Percentiles rank a stretch among this genome's conserved stretches.
Conservation (phyloP, 2,113 vertebrate genomes). For the Coturnix japonica region DNA sequence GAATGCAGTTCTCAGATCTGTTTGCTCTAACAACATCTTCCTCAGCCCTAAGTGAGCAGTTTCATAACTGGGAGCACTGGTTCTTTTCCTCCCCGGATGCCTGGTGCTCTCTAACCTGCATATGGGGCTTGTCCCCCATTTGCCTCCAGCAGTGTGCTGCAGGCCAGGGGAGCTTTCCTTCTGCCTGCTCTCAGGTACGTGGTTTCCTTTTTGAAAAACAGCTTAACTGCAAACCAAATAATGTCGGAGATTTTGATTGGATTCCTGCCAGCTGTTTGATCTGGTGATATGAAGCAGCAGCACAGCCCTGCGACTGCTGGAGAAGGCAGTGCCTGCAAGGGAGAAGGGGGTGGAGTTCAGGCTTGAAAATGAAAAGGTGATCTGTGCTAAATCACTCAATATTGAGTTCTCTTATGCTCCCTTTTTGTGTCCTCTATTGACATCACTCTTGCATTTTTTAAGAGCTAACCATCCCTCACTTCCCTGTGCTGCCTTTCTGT, state of each 20-base stretch:
- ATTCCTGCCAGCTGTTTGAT: not conserved
- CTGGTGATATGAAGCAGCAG: not conserved
- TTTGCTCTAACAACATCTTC: not conserved
- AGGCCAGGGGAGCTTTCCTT: not conserved
- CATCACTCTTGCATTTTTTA: not conserved
- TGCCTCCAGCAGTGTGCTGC: not conserved
- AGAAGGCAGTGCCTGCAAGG: not conserved
- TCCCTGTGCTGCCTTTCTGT: not conserved
- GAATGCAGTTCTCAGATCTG: not conserved
- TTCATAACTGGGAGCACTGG: not conserved
- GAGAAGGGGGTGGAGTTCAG: not conserved
- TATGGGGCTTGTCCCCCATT: accelerated
- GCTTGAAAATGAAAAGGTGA: not conserved
- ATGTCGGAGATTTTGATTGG: not conserved
- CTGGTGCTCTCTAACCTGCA: not conserved
- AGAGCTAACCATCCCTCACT: not conserved
- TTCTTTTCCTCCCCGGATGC: not conserved
- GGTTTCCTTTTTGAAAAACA: not conserved
- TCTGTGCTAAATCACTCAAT: not conserved
- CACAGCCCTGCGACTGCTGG: not conserved
- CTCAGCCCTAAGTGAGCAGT: not conserved
- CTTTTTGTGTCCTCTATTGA: not conserved
- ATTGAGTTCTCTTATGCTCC: not conserved
- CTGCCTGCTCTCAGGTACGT: not conserved
- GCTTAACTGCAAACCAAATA: not conserved